Percentiles rank a stretch among this genome's conserved stretches.
Conservation (phyloP, 2,797 vertebrate species). For the Pangasius krempfi region DNA sequence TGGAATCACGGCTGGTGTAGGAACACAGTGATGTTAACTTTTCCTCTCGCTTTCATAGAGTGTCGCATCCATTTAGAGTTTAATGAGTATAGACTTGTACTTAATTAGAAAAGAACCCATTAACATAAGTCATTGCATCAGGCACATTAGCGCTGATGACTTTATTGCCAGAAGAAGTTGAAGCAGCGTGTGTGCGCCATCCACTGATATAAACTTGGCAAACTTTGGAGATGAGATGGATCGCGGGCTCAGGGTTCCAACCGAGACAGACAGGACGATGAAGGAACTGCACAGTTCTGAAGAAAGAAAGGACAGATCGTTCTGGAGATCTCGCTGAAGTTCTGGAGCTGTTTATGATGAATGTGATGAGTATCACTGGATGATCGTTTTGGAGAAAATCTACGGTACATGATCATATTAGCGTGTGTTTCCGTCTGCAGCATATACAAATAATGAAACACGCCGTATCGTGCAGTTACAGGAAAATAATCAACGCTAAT, state of each 20-base stretch:
- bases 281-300: not conserved
- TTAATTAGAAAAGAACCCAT: conserved; percentile 60
- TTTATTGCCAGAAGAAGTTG: conserved; percentile 56
- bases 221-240: conserved; percentile 16
- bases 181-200: conserved; percentile 23
- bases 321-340: not conserved
- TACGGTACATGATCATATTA: not conserved
- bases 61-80: conserved; percentile 48
- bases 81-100: conserved; percentile 58
- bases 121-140: conserved; percentile 60
- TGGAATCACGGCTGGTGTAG: conserved; percentile 25
- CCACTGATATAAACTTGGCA: conserved; percentile 18
- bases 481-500: not conserved
- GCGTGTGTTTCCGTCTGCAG: not conserved
- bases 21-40: conserved; percentile 42
- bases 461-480: not conserved
- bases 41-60: conserved; percentile 46
- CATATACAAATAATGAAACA: not conserved
- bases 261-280: not conserved
- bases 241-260: conserved; percentile 4
- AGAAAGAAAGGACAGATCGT: not conserved
- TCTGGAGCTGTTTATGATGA: not conserved
- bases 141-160: conserved; percentile 59
- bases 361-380: not conserved
- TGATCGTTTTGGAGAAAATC: not conserved